Percentiles rank a stretch among this genome's conserved stretches.
These are phyloP conservation scores for Pogoniulus pusillus DNA, from an alignment of 2,797 vertebrate species.

Conservation along the genomic window DNA sequence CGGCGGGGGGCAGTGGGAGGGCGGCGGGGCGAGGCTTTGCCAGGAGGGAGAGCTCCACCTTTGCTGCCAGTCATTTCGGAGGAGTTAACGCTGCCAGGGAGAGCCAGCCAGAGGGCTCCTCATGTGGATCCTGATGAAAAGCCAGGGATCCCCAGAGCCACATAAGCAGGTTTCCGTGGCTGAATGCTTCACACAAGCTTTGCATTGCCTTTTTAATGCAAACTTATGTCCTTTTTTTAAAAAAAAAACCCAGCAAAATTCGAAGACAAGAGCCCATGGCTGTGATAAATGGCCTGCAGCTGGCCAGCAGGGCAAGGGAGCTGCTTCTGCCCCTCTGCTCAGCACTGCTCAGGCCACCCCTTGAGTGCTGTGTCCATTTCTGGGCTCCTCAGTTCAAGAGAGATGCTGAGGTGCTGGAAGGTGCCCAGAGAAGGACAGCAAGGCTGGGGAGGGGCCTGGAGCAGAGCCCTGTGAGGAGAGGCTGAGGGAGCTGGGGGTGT, in stretches of 20 bases:
- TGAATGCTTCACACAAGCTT: not conserved
- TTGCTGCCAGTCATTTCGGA: conserved; percentile 30
- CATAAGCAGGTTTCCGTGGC: not conserved
- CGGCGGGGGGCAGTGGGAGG: not conserved
- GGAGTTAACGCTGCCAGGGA: not conserved
- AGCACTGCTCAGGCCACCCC: too few species aligned
- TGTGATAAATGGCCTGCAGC: not conserved
- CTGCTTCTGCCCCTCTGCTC: too few species aligned
- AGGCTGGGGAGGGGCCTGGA: too few species aligned
- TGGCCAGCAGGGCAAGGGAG: too few species aligned
- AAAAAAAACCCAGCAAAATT: not conserved
- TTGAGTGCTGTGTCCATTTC: too few species aligned
- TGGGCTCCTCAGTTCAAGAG: too few species aligned
- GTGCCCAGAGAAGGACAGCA: too few species aligned
- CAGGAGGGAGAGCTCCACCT: conserved; percentile 5
- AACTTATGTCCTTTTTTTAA: not conserved
- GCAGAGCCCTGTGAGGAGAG: too few species aligned
- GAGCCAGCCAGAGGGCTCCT: not conserved
- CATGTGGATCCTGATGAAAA: not conserved
- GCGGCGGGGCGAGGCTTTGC: not conserved
- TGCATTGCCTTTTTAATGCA: not conserved
- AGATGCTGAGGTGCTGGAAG: too few species aligned
- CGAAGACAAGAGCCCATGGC: not conserved
- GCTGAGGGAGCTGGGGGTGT: too few species aligned
- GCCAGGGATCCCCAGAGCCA: conserved; percentile 18